These are phyloP conservation scores for Dinothrombium tinctorium DNA, from an alignment of 1,140 invertebrate genomes.

Conservation along the genomic window DNA sequence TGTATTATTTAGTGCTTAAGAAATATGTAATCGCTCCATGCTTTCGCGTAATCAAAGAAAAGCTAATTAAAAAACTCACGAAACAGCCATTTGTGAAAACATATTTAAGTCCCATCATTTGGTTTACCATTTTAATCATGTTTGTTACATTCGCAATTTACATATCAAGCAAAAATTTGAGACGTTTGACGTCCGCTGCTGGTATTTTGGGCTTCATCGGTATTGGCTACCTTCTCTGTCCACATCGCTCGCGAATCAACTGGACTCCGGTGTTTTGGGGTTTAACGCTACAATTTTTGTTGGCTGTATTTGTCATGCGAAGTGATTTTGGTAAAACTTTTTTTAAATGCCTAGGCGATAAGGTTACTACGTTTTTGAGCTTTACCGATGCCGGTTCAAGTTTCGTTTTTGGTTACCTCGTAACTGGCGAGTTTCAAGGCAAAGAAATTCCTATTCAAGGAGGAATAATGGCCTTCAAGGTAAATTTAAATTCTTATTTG, in stretches of 20 bases:
- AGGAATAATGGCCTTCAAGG: conserved; percentile 52
- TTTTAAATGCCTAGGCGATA: conserved; percentile 50
- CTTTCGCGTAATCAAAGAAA: background rate
- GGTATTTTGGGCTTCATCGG: conserved; percentile 20
- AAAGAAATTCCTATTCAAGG: conserved; percentile 28
- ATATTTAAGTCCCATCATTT: conserved; percentile 19
- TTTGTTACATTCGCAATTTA: conserved; percentile 21
- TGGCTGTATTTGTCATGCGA: conserved; percentile 62
- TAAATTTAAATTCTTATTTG: conserved; percentile 22
- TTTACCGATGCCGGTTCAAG: conserved; percentile 47
- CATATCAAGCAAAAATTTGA: conserved; percentile 33
- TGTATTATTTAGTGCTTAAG: conserved; percentile 40
- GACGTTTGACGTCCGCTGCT: conserved; percentile 24
- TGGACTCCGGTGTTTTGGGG: conserved; percentile 60
- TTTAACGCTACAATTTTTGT: conserved; percentile 52
- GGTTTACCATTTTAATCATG: conserved; percentile 29
- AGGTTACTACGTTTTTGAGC: conserved; percentile 43
- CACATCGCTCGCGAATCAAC: conserved; percentile 26
- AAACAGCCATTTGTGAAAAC: conserved; percentile 1
- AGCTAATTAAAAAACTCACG: conserved; percentile 1
- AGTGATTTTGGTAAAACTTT: conserved; percentile 48
- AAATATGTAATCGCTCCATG: conserved; percentile 23
- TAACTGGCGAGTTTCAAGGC: conserved; percentile 22
- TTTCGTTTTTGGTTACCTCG: conserved; percentile 62
- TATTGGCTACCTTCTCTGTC: conserved; percentile 20